phyloP scores from a whole-genome alignment of 2,113 vertebrate species.

The Tautogolabrus adspersus region DNA sequence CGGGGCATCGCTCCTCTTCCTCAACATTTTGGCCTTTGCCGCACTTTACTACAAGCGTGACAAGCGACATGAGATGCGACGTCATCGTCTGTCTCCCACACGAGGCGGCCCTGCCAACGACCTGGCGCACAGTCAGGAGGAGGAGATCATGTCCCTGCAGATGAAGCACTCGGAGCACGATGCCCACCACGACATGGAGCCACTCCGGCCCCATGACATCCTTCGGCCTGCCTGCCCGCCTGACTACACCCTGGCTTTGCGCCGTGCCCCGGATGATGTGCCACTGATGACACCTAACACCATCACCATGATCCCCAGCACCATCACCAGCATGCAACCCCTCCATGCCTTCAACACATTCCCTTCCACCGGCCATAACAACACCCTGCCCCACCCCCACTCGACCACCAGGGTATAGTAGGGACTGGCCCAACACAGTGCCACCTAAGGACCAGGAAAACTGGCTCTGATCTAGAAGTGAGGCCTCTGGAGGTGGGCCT shows the following conservation, averaged over 20 bases:
- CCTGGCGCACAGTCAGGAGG: constrained; percentile 90
- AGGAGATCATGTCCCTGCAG: constrained; percentile 93
- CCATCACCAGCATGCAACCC: constrained; percentile 89
- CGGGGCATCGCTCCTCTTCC: constrained; percentile 92
- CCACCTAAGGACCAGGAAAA: constrained; percentile 68
- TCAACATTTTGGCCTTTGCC: constrained; percentile 94
- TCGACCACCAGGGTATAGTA: constrained; percentile 95
- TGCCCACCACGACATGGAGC: constrained; percentile 87
- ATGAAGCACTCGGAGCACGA: constrained; percentile 90
- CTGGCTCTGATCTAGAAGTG: constrained; percentile 57
- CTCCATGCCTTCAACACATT: constrained; percentile 92
- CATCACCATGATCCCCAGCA: constrained; percentile 94
- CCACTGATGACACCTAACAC: constrained; percentile 91
- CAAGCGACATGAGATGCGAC: constrained; percentile 90
- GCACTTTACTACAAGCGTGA: constrained; percentile 96
- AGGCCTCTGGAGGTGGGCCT: constrained; percentile 60
- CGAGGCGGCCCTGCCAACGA: constrained; percentile 87
- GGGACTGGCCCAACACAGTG: constrained; percentile 34
- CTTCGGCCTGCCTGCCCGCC: constrained; percentile 91
- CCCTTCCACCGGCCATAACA: constrained; percentile 87
- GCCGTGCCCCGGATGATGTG: constrained; percentile 92
- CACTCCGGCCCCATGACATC: constrained; percentile 89
- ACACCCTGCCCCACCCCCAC: constrained; percentile 93
- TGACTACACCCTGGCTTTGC: constrained; percentile 92
- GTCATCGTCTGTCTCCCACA: constrained; percentile 88